A percentile compares a stretch with the other conserved stretches of the same genome.
These are phyloP conservation scores for Aphelenchoides avenae DNA, from an alignment of 1,140 invertebrate species.

Conservation along the genomic window DNA sequence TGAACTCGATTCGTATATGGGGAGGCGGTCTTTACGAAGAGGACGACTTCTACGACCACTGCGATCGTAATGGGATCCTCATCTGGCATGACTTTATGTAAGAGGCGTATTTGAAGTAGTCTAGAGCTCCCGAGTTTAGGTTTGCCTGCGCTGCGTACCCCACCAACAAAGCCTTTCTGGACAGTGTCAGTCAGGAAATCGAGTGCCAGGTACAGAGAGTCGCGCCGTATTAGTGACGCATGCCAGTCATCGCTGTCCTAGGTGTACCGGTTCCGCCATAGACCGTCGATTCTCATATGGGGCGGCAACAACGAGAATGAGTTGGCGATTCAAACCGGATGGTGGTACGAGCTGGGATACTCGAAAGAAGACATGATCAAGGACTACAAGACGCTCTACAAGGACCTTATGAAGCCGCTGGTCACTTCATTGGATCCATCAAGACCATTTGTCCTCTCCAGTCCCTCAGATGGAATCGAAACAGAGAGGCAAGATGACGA, in stretches of 20 bases:
- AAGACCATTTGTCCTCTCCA: slow-evolving; percentile 75
- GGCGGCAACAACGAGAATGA: slow-evolving; percentile 98
- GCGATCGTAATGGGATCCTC: slow-evolving; percentile 60
- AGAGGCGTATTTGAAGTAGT: no score
- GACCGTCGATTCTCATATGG: slow-evolving; percentile 78
- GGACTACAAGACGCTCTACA: slow-evolving; percentile 83
- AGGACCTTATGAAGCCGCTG: slow-evolving; percentile 69
- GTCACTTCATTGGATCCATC: slow-evolving; percentile 65
- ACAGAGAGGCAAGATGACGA: slow-evolving; percentile 64
- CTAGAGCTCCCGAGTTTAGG: no score
- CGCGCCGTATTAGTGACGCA: background rate
- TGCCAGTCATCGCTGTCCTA: slow-evolving; percentile 36
- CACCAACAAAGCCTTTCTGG: slow-evolving; percentile 69
- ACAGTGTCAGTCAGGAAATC: slow-evolving; percentile 73
- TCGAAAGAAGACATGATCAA: no score
- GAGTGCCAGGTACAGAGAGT: slow-evolving; percentile 70
- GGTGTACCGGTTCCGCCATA: slow-evolving; percentile 76
- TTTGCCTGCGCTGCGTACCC: slow-evolving; percentile 96
- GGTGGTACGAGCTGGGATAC: no score
- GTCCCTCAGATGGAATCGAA: slow-evolving; percentile 81
- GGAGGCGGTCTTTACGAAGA: slow-evolving; percentile 92
- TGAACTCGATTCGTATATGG: slow-evolving; percentile 94
- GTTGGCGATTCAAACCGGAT: no score
- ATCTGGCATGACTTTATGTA: slow-evolving; percentile 76
- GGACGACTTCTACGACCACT: slow-evolving; percentile 79